Percentiles rank a stretch among this genome's conserved stretches.
phyloP scores from a whole-genome alignment of 92 coral and sea anemone species.

The Epizoanthus stellaris region DNA sequence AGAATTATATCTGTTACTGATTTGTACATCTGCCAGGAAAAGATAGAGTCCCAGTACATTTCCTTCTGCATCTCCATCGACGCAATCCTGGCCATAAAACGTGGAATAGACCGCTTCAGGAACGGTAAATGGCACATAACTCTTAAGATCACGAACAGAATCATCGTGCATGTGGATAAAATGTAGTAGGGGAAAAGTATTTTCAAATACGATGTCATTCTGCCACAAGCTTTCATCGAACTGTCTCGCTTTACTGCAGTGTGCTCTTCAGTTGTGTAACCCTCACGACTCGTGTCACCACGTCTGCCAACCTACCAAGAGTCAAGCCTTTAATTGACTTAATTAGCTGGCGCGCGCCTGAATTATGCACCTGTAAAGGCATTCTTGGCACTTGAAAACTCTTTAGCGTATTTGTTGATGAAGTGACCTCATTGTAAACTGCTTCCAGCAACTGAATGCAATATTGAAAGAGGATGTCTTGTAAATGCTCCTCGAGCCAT shows the following conservation, averaged over 20 bases:
- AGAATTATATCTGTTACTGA: conserved; percentile 58
- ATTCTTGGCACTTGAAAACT: conserved; percentile 14
- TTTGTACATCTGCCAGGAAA: conserved; percentile 66
- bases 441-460: no score
- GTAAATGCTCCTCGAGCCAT: no score
- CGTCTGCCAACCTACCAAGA: not conserved
- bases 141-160: conserved; percentile 22
- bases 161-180: not conserved
- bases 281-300: not conserved
- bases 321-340: conserved; percentile 6
- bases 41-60: conserved; percentile 55
- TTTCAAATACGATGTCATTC: not conserved
- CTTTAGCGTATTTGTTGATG: conserved; percentile 2
- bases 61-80: conserved; percentile 29
- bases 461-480: no score
- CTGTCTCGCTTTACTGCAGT: not conserved
- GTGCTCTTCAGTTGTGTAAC: not conserved
- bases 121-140: conserved; percentile 3
- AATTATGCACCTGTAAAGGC: not conserved
- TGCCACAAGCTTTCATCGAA: not conserved
- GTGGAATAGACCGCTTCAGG: conserved; percentile 11
- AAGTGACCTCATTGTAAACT: conserved; percentile 19
- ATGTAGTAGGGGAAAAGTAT: not conserved
- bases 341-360: not conserved
- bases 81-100: not conserved